Percentiles rank a stretch among this genome's conserved stretches.
phyloP scores from a whole-genome alignment of 2,888 invertebrate species.

The Rhodophaea formosa region DNA sequence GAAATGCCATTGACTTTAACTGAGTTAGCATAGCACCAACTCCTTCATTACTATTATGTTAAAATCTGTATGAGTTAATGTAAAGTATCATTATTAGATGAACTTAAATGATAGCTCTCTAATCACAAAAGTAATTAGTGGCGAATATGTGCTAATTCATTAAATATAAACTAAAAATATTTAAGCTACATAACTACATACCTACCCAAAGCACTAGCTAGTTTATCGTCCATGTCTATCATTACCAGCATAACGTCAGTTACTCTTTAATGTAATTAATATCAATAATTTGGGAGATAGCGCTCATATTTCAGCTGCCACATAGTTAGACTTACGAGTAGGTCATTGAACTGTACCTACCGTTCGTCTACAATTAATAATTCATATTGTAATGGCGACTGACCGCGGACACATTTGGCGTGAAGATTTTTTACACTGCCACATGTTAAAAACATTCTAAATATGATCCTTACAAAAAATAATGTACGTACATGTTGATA shows the following conservation, averaged over 20 bases:
- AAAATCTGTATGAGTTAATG: too few relatives aligned
- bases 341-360: conserved; percentile 57
- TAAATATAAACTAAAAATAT: too few relatives aligned
- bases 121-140: too few relatives aligned
- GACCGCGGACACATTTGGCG: conserved; percentile 52
- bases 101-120: too few relatives aligned
- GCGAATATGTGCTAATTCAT: too few relatives aligned
- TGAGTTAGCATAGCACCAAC: too few relatives aligned
- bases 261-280: background rate
- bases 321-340: conserved; percentile 33
- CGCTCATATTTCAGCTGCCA: conserved; percentile 34
- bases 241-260: background rate
- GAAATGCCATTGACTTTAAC: too few relatives aligned
- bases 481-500: background rate
- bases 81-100: too few relatives aligned
- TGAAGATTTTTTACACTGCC: conserved; percentile 39
- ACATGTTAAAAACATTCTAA: conserved; percentile 20
- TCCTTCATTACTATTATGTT: too few relatives aligned
- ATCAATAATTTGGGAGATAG: conserved; percentile 34
- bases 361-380: conserved; percentile 70
- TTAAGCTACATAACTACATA: too few relatives aligned
- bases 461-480: background rate
- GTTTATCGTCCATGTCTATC: background rate
- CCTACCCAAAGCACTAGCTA: too few relatives aligned
- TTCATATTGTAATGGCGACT: conserved; percentile 59